These are phyloP conservation scores for Coreoperca whiteheadi DNA, from an alignment of 2,113 vertebrate species.

Conservation along the genomic window DNA sequence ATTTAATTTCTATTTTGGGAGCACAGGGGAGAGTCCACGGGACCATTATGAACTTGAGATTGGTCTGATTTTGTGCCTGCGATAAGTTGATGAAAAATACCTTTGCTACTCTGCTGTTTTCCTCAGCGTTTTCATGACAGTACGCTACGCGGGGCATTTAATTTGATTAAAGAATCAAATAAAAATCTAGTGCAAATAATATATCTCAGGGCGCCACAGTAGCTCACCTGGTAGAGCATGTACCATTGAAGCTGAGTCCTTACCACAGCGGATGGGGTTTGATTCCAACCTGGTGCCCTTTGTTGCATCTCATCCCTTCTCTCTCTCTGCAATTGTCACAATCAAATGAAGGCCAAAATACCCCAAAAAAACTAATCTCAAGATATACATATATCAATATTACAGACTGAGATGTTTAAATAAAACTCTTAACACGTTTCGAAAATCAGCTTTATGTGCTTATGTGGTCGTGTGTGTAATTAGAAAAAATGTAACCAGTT, in stretches of 20 bases:
- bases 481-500: background rate
- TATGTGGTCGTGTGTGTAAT: background rate
- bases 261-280: too few relatives aligned
- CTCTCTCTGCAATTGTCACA: too few relatives aligned
- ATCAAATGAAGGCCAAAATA: too few relatives aligned
- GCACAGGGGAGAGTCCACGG: background rate
- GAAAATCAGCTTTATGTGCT: conserved; percentile 4
- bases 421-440: background rate
- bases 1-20: conserved; percentile 45
- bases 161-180: conserved; percentile 10
- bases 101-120: conserved; percentile 8
- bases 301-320: too few relatives aligned
- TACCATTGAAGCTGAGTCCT: too few relatives aligned
- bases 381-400: too few relatives aligned
- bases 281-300: too few relatives aligned
- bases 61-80: conserved; percentile 15
- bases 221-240: too few relatives aligned
- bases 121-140: background rate
- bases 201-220: background rate
- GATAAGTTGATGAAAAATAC: background rate
- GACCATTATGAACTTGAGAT: conserved; percentile 17
- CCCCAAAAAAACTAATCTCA: too few relatives aligned
- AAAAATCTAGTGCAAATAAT: background rate
- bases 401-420: background rate
- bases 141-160: background rate